Evolutionary conservation across 1,140 invertebrate species (phyloP), one percentile per base, ranked within the genome.

Genomic region (Steinernema feltiae): DNA sequence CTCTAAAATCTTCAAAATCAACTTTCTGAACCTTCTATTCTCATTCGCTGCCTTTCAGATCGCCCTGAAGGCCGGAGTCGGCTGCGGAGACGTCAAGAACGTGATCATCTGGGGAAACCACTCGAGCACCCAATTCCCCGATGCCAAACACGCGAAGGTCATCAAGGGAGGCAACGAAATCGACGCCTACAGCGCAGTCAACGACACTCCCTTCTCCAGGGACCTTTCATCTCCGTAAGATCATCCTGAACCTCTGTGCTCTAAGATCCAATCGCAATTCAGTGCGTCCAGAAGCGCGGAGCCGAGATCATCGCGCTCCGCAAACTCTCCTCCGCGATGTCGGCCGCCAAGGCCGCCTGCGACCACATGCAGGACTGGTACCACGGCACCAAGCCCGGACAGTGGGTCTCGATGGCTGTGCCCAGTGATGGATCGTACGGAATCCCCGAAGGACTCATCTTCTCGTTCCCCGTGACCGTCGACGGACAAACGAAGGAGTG

Each of bases 101-200:
- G 92, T 96, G 2, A 93, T 96, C 75, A 99, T 99, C 85, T 99
- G 97, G 97, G 97, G 97, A 30, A 99, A 99, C 88, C 97, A 99
- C 86, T 98, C 95, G 0, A 94, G 94, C 2, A 99, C 97, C 1
- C 97, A 99, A 88, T 98, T 93, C 87, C 97, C 97, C 24, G 97
- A 99, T 91, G 92, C 92, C 15, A 89, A 90, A n/a, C 92, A 95
- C 87, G 95, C 94, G 27, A 82, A 79, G 31, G 88, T 87, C 0
- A 76, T 75, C 7, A 86, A 86, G 76, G 80, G 84, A 73, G 72
- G 30, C 46, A 79, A 29, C 72, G 32, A 27, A n/a, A 53, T 75
- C 31, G 79, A 79, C 48, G 92, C 93, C 1, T 86, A 89, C n/a
- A 90, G 91, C 29, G 92, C 91, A 71, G 86, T 98, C 12, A 92